Base-by-base conservation (phyloP, 2,797 vertebrate genomes). In the Botia almorhae region DNA sequence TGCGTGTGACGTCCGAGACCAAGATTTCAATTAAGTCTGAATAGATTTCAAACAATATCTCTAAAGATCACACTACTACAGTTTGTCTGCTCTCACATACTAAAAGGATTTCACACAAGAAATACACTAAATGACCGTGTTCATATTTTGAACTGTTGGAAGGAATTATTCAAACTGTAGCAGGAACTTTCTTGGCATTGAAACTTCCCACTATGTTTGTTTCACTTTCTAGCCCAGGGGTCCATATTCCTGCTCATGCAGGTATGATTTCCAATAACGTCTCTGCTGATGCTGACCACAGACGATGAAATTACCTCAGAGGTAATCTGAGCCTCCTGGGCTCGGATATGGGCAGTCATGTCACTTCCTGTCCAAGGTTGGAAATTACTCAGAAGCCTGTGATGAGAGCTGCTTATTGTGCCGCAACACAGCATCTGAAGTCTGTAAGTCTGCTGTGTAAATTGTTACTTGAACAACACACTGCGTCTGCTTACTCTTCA, bases 271-370 rank as follows among this genome's bases (percentile, higher is more conserved):
- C 64, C 71, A 61, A 64, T 43, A 51, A 43, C 65, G 33, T 67
- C 48, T 67, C 67, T 73, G 36, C 61, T 67, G 69, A 53, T 19
- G 60, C 39, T 7, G n/a, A 69, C 61, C n/a, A 19, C 65, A 63
- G 58, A 76, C 14, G 13, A 55, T 81, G 33, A 69, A 71, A 80
- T 21, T 4, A 67, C 48, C 69, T 80, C 78, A 67, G 53, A 73
- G 74, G 58, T 46, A 70, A 50, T 39, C 13, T 1, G 0, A 69
- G 39, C 56, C 63, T 69, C 61, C 3, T 69, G 67, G 56, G 78
- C 73, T 23, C 58, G 70, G 61, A 75, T 21, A 73, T 48, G 21
- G 33, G 10, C 33, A 72, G 69, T 46, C 78, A 46, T 29, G 33
- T 36, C 1, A 73, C 50, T 80, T 80, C 69, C 69, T 80, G 77